Base-by-base conservation (phyloP, 2,797 vertebrate genomes). In the Epinephelus awoara region DNA sequence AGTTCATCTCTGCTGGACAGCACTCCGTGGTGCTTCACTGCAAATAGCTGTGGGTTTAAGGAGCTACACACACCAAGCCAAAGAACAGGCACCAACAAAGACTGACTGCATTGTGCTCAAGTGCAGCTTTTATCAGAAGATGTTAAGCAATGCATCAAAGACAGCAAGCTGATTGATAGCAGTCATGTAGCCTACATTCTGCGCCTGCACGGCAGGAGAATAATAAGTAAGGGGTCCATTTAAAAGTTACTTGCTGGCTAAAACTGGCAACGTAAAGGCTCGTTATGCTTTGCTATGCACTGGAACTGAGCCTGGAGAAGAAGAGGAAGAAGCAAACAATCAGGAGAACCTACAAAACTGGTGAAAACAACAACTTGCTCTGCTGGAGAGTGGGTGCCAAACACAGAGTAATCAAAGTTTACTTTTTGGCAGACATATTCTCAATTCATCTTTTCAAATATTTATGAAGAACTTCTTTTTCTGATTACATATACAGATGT, bases 41-140 rank as follows among this genome's bases (percentile, higher is more conserved):
- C 66, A 77, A 85, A 72, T 65, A 86, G 83, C 81, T 82, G 80
- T 54, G n/a, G 42, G 23, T 73, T 78, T 72, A 61, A 82, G 56
- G 18, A 34, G 72, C 70, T 12, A 18, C 44, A 52, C 52, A 65
- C 59, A 74, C 11, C 12, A 7, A 61, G 57, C 54, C 55, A 55
- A 47, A 52, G 56, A 56, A 46, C 58, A 3, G 54, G 76, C 73
- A 63, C 67, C 47, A 63, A 44, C 58, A 62, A 65, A 86, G 62
- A 50, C 65, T 38, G 63, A 68, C 68, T n/a, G 57, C 51, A 15
- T 62, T 4, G 15, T 52, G 42, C 63, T 65, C 57, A 68, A 62
- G 67, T 44, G 58, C 63, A 59, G 62, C 75, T 73, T 85, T 75
- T 72, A 79, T 80, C 49, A 50, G 44, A 55, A 18, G 50, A 75